These are phyloP conservation scores for Eupeodes luniger DNA, from an alignment of 2,888 invertebrate genomes.

Conservation along the genomic window DNA sequence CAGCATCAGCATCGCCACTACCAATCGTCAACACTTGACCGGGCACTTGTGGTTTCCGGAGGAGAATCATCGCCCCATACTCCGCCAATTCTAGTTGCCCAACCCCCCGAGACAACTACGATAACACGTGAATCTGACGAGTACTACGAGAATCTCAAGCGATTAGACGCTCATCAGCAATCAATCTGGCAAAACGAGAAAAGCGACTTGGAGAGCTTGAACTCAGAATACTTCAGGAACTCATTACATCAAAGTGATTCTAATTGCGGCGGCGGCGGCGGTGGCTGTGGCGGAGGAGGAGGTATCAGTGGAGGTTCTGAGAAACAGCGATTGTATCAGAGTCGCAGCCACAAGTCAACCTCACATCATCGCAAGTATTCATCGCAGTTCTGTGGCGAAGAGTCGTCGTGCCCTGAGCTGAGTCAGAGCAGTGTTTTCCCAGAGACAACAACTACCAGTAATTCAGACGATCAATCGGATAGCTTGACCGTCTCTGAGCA, in stretches of 20 bases:
- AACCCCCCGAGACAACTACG: slow-evolving; percentile 62
- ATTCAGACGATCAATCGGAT: slow-evolving; percentile 83
- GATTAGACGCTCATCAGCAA: slow-evolving; percentile 82
- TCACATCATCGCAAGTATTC: slow-evolving; percentile 67
- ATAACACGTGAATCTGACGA: slow-evolving; percentile 82
- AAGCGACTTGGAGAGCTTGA: slow-evolving; percentile 84
- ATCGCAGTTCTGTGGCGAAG: slow-evolving; percentile 71
- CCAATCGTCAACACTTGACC: slow-evolving; percentile 75
- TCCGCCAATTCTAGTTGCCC: slow-evolving; percentile 72
- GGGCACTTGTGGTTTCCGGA: slow-evolving; percentile 69
- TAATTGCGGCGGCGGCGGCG: slow-evolving; percentile 34
- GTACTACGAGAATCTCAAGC: slow-evolving; percentile 83
- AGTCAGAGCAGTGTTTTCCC: slow-evolving; percentile 83
- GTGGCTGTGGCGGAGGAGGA: slow-evolving; percentile 78
- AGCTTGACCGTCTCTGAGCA: slow-evolving; percentile 82
- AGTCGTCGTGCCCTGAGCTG: slow-evolving; percentile 82
- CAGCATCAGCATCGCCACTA: slow-evolving; percentile 64
- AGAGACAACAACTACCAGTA: slow-evolving; percentile 82
- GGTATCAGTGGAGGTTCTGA: slow-evolving; percentile 76
- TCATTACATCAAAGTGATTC: slow-evolving; percentile 82
- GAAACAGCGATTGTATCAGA: slow-evolving; percentile 81
- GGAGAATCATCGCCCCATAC: slow-evolving; percentile 56
- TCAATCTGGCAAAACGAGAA: slow-evolving; percentile 84
- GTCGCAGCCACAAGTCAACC: slow-evolving; percentile 74
- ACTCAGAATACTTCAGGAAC: slow-evolving; percentile 84